Evolutionary conservation across 2,888 invertebrate genomes (phyloP).

Genomic region (Epirrita christyi): DNA sequence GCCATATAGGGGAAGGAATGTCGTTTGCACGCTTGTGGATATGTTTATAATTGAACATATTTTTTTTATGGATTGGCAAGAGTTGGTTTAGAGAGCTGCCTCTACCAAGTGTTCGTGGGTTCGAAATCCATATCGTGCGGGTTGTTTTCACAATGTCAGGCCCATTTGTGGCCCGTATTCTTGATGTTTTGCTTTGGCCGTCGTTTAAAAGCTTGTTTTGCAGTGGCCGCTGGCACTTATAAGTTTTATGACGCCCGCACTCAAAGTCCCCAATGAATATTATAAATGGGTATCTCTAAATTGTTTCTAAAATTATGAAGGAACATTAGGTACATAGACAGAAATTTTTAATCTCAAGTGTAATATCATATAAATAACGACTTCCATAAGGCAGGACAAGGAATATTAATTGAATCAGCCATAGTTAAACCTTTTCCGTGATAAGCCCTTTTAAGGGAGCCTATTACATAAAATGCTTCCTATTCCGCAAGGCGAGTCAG

Average conservation of each 20-base stretch:
- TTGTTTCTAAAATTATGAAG: no score
- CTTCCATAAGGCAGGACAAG: conserved; percentile 17
- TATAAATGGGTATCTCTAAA: no score
- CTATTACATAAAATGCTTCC: conserved; percentile 19
- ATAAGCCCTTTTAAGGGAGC: conserved; percentile 17
- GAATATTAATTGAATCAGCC: conserved; percentile 16
- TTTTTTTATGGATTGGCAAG: neutral
- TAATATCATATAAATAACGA: conserved; percentile 16
- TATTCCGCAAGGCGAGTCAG: conserved; percentile 10
- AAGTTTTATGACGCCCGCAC: no score
- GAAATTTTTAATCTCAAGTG: conserved; percentile 4
- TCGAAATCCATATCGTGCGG: no score
- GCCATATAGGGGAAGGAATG: conserved; percentile 22
- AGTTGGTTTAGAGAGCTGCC: neutral
- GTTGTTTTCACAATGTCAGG: no score
- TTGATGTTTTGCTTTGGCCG: no score
- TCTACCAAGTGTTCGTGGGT: no score
- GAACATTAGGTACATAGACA: no score
- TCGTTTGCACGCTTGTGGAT: neutral
- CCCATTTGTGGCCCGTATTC: no score
- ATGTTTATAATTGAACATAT: conserved; percentile 1
- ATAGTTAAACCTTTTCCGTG: conserved; percentile 18
- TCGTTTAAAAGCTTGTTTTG: no score
- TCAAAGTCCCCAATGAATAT: no score
- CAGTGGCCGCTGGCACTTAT: no score